Evolutionary conservation across 2,888 invertebrate species (phyloP).

Genomic region (Caenorhabditis panamensis): DNA sequence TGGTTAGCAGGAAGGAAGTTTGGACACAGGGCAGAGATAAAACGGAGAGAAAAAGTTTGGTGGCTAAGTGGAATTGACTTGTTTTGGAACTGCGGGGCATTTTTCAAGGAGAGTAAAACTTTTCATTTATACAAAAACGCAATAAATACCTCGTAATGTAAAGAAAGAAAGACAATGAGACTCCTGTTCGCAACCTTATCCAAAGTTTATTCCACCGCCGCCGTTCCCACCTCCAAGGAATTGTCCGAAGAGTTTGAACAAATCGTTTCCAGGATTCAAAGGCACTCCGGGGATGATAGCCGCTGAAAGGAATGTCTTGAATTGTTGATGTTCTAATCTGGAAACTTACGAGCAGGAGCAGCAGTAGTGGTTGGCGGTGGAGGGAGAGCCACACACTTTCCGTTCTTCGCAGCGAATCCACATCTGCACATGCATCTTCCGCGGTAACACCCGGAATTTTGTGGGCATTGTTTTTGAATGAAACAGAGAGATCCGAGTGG

Average conservation of each 20-base stretch:
- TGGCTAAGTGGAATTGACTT: neutral
- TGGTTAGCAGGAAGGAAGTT: conserved; percentile 35
- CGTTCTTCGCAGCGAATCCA: conserved; percentile 70
- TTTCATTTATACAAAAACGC: conserved; percentile 27
- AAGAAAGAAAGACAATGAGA: conserved; percentile 36
- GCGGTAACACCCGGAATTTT: conserved; percentile 79
- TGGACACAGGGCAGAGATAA: conserved; percentile 25
- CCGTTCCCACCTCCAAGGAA: conserved; percentile 61
- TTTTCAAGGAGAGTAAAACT: neutral
- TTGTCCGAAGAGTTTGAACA: conserved; percentile 65
- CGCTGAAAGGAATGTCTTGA: conserved; percentile 35
- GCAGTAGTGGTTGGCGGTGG: conserved; percentile 76
- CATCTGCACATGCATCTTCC: conserved; percentile 80
- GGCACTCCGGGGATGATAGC: conserved; percentile 62
- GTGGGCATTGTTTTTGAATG: conserved; percentile 80
- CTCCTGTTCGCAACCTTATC: conserved; percentile 12
- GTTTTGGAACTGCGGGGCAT: conserved; percentile 3
- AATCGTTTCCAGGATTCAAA: conserved; percentile 60
- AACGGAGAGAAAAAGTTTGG: conserved; percentile 1
- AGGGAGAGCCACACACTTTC: conserved; percentile 76
- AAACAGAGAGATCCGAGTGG: conserved; percentile 78
- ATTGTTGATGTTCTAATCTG: neutral
- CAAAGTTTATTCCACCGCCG: conserved; percentile 54
- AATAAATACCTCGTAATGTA: conserved; percentile 44
- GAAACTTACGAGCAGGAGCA: conserved; percentile 69